Evolutionary conservation across 2,113 vertebrate species (phyloP).

Genomic region (Cyphomyrus plagiostoma): DNA sequence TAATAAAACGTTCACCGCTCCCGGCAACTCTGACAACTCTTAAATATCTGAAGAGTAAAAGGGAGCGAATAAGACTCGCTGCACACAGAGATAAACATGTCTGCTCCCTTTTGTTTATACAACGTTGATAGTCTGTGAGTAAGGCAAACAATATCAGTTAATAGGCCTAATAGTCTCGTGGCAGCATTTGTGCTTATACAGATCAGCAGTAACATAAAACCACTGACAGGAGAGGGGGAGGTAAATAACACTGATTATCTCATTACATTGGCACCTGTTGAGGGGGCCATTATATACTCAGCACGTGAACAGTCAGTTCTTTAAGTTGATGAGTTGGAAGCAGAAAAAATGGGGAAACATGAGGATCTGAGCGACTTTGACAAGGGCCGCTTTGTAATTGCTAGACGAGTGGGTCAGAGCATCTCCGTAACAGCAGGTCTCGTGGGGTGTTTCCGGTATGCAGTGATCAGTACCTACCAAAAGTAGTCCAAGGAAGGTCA

Average conservation of each 20-base stretch:
- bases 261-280: not conserved
- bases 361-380: too few relatives aligned
- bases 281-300: not conserved
- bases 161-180: not conserved
- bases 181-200: not conserved
- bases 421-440: too few relatives aligned
- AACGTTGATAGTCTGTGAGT: not conserved
- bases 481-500: not conserved
- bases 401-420: too few relatives aligned
- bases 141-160: not conserved
- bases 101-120: not conserved
- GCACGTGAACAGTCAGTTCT: not conserved
- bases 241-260: not conserved
- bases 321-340: not conserved
- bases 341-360: not conserved
- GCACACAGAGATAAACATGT: not conserved
- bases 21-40: not conserved
- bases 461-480: too few relatives aligned
- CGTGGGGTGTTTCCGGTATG: too few relatives aligned
- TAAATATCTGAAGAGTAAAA: not conserved
- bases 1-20: constrained; percentile 11
- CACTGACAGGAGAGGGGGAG: not conserved
- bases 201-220: not conserved
- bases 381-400: too few relatives aligned
- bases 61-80: not conserved